A percentile compares a stretch with the other conserved stretches of the same genome.
Evolutionary conservation across 2,888 invertebrate genomes (phyloP).

Genomic region (Neoitamus cyanurus): DNA sequence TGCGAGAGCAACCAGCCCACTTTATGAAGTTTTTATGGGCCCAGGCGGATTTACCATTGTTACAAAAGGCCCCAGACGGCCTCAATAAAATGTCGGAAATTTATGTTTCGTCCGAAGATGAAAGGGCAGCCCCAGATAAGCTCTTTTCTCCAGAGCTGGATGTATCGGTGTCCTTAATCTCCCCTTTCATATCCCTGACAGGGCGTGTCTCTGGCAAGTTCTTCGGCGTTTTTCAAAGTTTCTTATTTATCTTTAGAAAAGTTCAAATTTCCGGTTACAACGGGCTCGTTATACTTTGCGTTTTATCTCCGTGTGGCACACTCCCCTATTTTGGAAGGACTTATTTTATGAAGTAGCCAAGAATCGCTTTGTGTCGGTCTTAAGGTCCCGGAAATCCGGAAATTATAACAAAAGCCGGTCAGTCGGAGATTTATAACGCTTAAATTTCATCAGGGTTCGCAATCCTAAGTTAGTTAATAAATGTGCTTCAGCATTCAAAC

Average conservation of each 20-base stretch:
- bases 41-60: neutral
- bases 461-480: neutral
- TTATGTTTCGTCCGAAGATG: neutral
- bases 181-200: neutral
- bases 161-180: neutral
- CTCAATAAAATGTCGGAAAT: neutral
- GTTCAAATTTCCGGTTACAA: conserved; percentile 23
- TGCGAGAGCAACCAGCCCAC: neutral
- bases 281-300: neutral
- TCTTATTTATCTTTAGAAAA: neutral
- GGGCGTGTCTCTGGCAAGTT: neutral
- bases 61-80: neutral
- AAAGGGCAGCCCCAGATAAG: neutral
- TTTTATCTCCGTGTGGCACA: neutral
- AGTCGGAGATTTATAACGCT: neutral
- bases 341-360: neutral
- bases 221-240: neutral
- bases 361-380: neutral
- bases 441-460: neutral
- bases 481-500: too few species aligned
- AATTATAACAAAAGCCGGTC: neutral
- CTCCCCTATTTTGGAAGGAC: neutral
- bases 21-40: neutral
- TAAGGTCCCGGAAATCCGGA: neutral
- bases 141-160: neutral